Evolutionary conservation across 2,797 vertebrate species (phyloP), one percentile per base, ranked within the genome.

Genomic region (Acipenser oxyrinchus): DNA sequence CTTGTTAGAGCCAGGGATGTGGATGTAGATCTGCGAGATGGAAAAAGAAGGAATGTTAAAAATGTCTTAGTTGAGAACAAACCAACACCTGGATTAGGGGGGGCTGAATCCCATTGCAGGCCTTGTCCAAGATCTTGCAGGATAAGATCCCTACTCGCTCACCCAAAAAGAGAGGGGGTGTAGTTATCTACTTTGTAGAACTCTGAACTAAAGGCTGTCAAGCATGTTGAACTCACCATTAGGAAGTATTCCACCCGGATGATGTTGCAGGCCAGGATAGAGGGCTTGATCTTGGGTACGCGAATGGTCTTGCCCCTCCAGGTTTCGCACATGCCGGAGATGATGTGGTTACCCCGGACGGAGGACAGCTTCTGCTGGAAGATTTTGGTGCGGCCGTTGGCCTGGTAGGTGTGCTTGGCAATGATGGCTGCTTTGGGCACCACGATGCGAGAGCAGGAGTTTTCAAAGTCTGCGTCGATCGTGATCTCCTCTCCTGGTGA

Each of bases 381-480:
- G 8, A 94, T 82, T 71, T 98, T 98, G 74, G 93, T 95, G 58
- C 92, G 92, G 0, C 94, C 95, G 0, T 93, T 94, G 72, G 95
- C 96, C 81, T 95, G 89, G 82, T 97, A 99, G 0, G 78, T 95
- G 77, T 99, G 96, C 65, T 96, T 97, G 74, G 94, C 90, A 0
- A 97, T 64, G 18, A 99, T 97, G 80, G 96, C 95, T 0, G 96
- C 96, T 75, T 99, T 98, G 70, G 96, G 96, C 55, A 99, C 90
- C 74, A 98, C 93, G 0, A 99, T 98, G n/a, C 96, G 92, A 0
- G 96, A 99, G 76, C 95, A 97, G 0, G 94, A 98, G 76, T 99
- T 99, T 84, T 99, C 95, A 0, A 99, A 98, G 74, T 97, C 95
- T 0, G 96, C 96, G 0, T 94, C 93, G 71, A 98, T 99, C 71